Percentiles rank a stretch among this genome's conserved stretches.
These are phyloP conservation scores for Scaptomyza parva DNA, from an alignment of 2,888 invertebrate species.

Conservation along the genomic window DNA sequence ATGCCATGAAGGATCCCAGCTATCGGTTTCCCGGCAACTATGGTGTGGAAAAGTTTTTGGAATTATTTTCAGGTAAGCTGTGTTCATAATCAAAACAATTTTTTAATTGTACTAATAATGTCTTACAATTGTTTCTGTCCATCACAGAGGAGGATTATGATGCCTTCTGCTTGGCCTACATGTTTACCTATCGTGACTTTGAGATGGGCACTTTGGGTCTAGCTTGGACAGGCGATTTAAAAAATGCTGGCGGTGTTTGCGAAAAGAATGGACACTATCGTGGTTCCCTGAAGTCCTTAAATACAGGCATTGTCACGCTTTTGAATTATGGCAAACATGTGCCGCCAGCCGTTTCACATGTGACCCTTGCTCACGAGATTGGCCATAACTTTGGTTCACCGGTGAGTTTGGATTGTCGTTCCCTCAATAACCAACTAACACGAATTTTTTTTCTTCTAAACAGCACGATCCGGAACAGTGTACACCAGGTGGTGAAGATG, in stretches of 20 bases:
- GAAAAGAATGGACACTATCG: constrained; percentile 98
- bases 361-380: constrained; percentile 99
- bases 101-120: too few species aligned
- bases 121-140: too few species aligned
- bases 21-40: constrained; percentile 97
- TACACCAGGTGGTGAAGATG: constrained; percentile 97
- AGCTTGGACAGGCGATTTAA: constrained; percentile 98
- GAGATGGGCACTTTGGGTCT: constrained; percentile 98
- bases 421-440: not conserved
- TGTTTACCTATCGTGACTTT: constrained; percentile 98
- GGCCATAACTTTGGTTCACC: constrained; percentile 99
- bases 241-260: constrained; percentile 98
- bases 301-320: constrained; percentile 98
- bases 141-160: constrained; percentile 97
- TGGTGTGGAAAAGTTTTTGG: constrained; percentile 99
- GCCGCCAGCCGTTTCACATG: constrained; percentile 98
- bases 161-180: constrained; percentile 98
- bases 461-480: constrained; percentile 98
- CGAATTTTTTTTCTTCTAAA: not conserved
- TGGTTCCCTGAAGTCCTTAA: constrained; percentile 96
- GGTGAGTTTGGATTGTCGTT: constrained; percentile 86
- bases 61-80: constrained; percentile 95
- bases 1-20: constrained; percentile 92
- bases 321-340: constrained; percentile 99
- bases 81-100: not conserved